Evolutionary conservation across 1,140 invertebrate genomes (phyloP), one percentile per base, ranked within the genome.

Genomic region (Muscidifurax raptorellus): DNA sequence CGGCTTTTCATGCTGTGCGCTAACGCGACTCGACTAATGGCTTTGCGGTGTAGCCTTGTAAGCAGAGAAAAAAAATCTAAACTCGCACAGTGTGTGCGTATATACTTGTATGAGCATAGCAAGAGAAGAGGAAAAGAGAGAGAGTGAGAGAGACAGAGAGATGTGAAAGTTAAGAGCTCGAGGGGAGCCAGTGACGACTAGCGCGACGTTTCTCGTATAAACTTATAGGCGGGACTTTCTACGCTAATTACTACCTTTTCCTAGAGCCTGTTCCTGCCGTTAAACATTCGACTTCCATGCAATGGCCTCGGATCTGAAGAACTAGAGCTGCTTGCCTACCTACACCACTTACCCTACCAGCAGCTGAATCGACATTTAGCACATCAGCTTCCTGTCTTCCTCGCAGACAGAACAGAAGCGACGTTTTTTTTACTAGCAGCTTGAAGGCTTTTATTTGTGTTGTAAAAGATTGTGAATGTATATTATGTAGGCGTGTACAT

Each of bases 181-280:
- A 7, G 18, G 18, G n/a, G 52, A 22, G 18, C 44, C 1, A 47
- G 13, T 10, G 40, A 6, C 40, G 40, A 40, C 40, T 40, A 47
- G 44, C 12, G n/a, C 52, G 52, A 59, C 22, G 52, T 22, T 59
- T 66, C 77, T 69, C 64, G 12, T 13, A n/a, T n/a, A 22, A 27
- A 1, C 36, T 27, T 25, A 32, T 3, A 69, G 13, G n/a, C 25
- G 32, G 18, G 25, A 1, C 2, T 74, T 74, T 74, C 69, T 74
- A 74, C 13, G 5, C 40, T 72, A 72, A 74, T 74, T 82, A 82
- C 69, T 74, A 82, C 30, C 44, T 72, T 82, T 74, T 59, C 40
- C 22, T 28, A 71, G 71, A 82, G 80, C 4, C n/a, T 52, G 47
- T 22, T 4, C 22, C 47, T 59, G 52, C 30, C 5, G 28, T 59